phyloP scores from a whole-genome alignment of 2,797 vertebrate genomes.

The Pogoniulus pusillus region DNA sequence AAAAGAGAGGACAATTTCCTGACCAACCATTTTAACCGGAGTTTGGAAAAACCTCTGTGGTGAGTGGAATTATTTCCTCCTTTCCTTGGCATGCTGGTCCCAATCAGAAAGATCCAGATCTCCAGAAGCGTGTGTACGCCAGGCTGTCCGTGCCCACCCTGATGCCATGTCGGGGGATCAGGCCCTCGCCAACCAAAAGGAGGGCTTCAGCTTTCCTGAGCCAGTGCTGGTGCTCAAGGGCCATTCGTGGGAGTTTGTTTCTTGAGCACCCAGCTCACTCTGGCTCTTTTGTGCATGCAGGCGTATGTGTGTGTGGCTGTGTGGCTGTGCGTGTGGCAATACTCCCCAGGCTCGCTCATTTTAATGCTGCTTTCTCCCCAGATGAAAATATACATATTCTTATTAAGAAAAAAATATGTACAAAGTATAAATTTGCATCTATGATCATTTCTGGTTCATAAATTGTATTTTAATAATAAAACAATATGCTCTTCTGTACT shows the following conservation, averaged over 20 bases:
- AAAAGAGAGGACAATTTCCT: constrained; percentile 36
- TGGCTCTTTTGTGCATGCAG: constrained; percentile 22
- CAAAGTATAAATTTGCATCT: constrained; percentile 60
- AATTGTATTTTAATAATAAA: constrained; percentile 47
- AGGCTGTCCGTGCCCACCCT: fast-evolving
- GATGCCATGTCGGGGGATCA: fast-evolving
- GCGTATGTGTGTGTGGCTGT: background rate
- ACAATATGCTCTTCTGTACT: background rate
- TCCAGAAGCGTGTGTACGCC: fast-evolving
- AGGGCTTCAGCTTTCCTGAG: background rate
- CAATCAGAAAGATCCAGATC: background rate
- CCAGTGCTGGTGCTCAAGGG: fast-evolving
- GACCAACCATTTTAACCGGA: constrained; percentile 50
- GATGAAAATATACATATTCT: constrained; percentile 61
- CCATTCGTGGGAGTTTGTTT: background rate
- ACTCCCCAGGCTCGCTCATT: constrained; percentile 45
- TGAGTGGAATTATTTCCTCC: background rate
- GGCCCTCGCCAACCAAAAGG: fast-evolving
- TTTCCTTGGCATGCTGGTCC: background rate
- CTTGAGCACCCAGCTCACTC: background rate
- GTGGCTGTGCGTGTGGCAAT: background rate
- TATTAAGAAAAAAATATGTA: constrained; percentile 48
- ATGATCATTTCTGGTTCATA: constrained; percentile 44
- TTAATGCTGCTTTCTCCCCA: constrained; percentile 55
- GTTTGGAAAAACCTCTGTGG: background rate